A percentile compares a stretch with the other conserved stretches of the same genome.
Evolutionary conservation across 2,113 vertebrate genomes (phyloP).

Genomic region (Pollimyrus isidori): DNA sequence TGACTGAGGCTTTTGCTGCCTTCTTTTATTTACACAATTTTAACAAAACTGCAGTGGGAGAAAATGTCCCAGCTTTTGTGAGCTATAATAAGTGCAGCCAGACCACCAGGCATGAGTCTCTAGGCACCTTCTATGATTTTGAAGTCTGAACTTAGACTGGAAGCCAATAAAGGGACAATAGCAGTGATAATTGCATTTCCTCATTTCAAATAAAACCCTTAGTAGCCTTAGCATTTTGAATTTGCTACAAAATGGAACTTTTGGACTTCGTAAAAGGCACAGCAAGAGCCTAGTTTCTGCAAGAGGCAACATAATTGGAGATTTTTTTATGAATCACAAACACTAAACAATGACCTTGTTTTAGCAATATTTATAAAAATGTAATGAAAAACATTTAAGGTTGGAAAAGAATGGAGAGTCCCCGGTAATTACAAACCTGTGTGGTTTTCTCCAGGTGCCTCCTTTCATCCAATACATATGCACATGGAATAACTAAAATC

Average conservation of each 20-base stretch:
- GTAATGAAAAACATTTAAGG: neutral
- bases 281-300: neutral
- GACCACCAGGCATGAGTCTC: neutral
- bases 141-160: neutral
- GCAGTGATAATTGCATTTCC: neutral
- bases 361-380: neutral
- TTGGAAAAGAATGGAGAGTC: neutral
- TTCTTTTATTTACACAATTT: neutral
- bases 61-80: neutral
- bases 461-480: neutral
- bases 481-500: neutral
- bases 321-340: neutral
- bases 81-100: neutral
- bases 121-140: neutral
- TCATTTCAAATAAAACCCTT: neutral
- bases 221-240: neutral
- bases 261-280: neutral
- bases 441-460: neutral
- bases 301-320: neutral
- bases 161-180: neutral
- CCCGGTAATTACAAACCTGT: neutral
- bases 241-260: neutral
- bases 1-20: neutral
- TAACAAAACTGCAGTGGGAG: neutral
- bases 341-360: neutral